Percentiles rank a stretch among this genome's conserved stretches.
phyloP scores from a whole-genome alignment of 1,140 invertebrate species.

The Drosophila sp. region DNA sequence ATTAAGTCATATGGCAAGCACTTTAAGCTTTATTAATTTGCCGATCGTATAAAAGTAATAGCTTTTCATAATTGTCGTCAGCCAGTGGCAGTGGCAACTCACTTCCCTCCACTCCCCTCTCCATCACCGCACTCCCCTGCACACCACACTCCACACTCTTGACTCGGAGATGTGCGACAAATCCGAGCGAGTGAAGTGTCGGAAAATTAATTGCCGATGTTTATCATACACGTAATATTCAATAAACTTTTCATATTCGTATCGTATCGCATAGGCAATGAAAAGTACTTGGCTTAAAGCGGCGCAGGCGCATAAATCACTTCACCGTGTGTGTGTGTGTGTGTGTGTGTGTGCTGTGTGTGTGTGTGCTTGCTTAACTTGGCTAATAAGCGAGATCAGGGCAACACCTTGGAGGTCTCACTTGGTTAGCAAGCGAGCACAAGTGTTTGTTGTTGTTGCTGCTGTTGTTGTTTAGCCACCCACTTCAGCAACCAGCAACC shows the following conservation, averaged over 20 bases:
- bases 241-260: constrained; percentile 46
- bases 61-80: constrained; percentile 48
- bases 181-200: constrained; percentile 15
- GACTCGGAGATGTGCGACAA: constrained; percentile 37
- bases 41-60: constrained; percentile 68
- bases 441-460: constrained; percentile 73
- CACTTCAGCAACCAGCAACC: constrained; percentile 58
- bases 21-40: constrained; percentile 74
- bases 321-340: not conserved
- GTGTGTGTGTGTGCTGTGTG: not conserved
- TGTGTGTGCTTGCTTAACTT: constrained; percentile 17
- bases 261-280: constrained; percentile 32
- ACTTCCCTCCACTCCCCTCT: not conserved
- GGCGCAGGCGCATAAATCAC: constrained; percentile 53
- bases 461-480: constrained; percentile 71
- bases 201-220: constrained; percentile 69
- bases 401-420: constrained; percentile 76
- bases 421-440: constrained; percentile 42
- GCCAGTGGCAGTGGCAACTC: constrained; percentile 16
- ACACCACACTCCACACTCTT: not conserved
- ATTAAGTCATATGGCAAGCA: constrained; percentile 63
- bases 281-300: constrained; percentile 49
- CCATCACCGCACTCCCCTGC: not conserved
- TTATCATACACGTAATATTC: constrained; percentile 60
- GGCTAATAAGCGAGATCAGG: constrained; percentile 71